A percentile compares a stretch with the other conserved stretches of the same genome.
Evolutionary conservation across 2,888 invertebrate species (phyloP).

Genomic region (Tetrapedia diversipes): DNA sequence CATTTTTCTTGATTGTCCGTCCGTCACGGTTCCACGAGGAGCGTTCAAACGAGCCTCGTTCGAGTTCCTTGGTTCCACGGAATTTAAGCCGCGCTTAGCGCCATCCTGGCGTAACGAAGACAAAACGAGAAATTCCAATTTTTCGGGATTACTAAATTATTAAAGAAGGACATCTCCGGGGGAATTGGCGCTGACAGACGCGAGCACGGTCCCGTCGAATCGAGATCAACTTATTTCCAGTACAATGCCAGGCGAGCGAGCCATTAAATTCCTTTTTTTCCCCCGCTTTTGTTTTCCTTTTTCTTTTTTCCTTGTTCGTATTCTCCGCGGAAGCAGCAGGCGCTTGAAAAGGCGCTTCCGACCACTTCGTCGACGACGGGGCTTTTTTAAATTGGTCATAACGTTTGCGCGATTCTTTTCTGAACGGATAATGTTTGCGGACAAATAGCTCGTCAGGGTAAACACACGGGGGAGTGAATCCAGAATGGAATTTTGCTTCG

Average conservation of each 20-base stretch:
- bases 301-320: not conserved
- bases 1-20: constrained; percentile 47
- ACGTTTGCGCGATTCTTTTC: constrained; percentile 50
- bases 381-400: constrained; percentile 55
- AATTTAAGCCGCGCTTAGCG: constrained; percentile 44
- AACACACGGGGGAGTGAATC: constrained; percentile 52
- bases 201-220: not conserved
- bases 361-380: constrained; percentile 22
- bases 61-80: constrained; percentile 2
- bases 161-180: constrained; percentile 11
- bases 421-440: constrained; percentile 55
- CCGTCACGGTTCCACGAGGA: constrained; percentile 4
- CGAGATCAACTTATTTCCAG: constrained; percentile 41
- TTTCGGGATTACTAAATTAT: constrained; percentile 49
- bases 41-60: not conserved
- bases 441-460: constrained; percentile 55
- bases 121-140: constrained; percentile 45
- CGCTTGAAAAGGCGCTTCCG: constrained; percentile 4
- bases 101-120: constrained; percentile 45
- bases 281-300: not conserved
- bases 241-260: constrained; percentile 21
- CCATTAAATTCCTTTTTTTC: not conserved
- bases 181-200: not conserved
- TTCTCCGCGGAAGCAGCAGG: not conserved
- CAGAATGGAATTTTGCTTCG: constrained; percentile 55